Percentiles rank a stretch among this genome's conserved stretches.
These are phyloP conservation scores for Lithophane leautieri DNA, from an alignment of 2,888 invertebrate genomes.

Conservation along the genomic window DNA sequence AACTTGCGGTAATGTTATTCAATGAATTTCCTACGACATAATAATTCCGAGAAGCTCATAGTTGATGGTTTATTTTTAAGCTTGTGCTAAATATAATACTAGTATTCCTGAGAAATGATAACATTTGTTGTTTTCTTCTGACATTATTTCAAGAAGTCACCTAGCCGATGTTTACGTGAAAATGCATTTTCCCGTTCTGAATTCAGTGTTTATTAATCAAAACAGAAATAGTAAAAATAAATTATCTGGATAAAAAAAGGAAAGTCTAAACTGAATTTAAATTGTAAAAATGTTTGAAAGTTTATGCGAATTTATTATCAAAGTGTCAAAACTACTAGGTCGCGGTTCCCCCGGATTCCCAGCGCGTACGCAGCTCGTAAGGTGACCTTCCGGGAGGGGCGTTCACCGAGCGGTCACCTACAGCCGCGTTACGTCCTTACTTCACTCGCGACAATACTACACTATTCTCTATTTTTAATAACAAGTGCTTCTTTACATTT, in stretches of 20 bases:
- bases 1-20: constrained; percentile 63
- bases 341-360: constrained; percentile 76
- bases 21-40: constrained; percentile 64
- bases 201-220: background rate
- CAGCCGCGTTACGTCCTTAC: constrained; percentile 55
- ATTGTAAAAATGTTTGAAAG: constrained; percentile 14
- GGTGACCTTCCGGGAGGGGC: constrained; percentile 87
- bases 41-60: constrained; percentile 58
- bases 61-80: constrained; percentile 54
- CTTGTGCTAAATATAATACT: constrained; percentile 59
- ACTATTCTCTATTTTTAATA: constrained; percentile 71
- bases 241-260: constrained; percentile 5
- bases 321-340: constrained; percentile 69
- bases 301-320: constrained; percentile 41
- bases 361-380: constrained; percentile 71
- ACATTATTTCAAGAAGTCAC: constrained; percentile 26
- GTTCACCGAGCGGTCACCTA: constrained; percentile 80
- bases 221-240: background rate
- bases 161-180: constrained; percentile 33
- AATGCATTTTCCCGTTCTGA: background rate
- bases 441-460: constrained; percentile 50
- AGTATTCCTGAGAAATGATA: constrained; percentile 29
- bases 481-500: constrained; percentile 51
- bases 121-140: constrained; percentile 36
- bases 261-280: constrained; percentile 23